These are phyloP conservation scores for Merodon equestris DNA, from an alignment of 2,888 invertebrate species.

Conservation along the genomic window DNA sequence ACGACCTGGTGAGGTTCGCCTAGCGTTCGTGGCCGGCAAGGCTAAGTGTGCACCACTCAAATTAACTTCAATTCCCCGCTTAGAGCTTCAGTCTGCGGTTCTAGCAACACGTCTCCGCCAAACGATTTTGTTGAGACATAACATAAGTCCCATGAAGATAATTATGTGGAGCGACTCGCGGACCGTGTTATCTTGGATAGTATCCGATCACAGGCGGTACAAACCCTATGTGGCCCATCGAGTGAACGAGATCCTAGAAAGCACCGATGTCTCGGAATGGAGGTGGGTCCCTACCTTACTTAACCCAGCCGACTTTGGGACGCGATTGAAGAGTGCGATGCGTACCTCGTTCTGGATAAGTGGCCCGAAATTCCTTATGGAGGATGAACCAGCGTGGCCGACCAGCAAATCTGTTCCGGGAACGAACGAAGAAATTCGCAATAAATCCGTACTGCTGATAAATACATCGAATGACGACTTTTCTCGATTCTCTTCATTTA, in stretches of 20 bases:
- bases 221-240: conserved; percentile 19
- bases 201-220: too few species aligned
- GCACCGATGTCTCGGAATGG: conserved; percentile 17
- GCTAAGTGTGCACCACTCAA: too few species aligned
- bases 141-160: too few species aligned
- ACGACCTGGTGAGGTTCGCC: background rate
- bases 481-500: conserved; percentile 17
- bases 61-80: conserved; percentile 22
- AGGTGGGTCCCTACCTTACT: conserved; percentile 26
- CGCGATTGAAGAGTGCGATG: background rate
- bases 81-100: conserved; percentile 33
- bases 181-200: too few species aligned
- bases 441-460: background rate
- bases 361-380: conserved; percentile 11
- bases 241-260: conserved; percentile 5
- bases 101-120: conserved; percentile 10
- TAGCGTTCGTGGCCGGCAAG: conserved; percentile 17
- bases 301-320: conserved; percentile 7
- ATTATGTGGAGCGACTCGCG: too few species aligned
- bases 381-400: background rate
- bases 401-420: background rate
- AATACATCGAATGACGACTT: too few species aligned
- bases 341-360: background rate
- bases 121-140: too few species aligned
- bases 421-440: background rate